These are phyloP conservation scores for Anthophora plumipes DNA, from an alignment of 2,888 invertebrate species.

Conservation along the genomic window DNA sequence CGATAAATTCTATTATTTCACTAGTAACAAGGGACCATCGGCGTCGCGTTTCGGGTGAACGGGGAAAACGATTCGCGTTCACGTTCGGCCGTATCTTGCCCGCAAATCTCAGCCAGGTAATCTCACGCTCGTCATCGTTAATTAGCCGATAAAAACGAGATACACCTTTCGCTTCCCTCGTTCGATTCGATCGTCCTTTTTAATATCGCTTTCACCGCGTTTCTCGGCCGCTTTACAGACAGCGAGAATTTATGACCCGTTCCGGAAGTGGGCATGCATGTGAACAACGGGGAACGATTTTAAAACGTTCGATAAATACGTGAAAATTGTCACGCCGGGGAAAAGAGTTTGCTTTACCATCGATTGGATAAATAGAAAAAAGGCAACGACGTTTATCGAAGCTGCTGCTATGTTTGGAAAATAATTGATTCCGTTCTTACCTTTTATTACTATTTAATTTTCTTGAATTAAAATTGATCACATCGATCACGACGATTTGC, in stretches of 20 bases:
- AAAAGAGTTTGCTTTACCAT: background rate
- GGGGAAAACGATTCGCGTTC: conserved; percentile 21
- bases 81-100: too few relatives aligned
- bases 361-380: background rate
- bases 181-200: background rate
- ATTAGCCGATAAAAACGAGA: conserved; percentile 27
- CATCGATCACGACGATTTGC: too few relatives aligned
- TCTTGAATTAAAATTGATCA: too few relatives aligned
- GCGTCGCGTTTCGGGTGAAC: conserved; percentile 13
- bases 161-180: background rate
- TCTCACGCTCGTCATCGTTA: conserved; percentile 33
- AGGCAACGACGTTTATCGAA: too few relatives aligned
- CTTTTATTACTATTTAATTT: too few relatives aligned
- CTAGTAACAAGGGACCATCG: conserved; percentile 13
- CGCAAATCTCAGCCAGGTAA: conserved; percentile 31
- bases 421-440: too few relatives aligned
- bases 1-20: conserved; percentile 42
- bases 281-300: background rate
- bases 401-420: too few relatives aligned
- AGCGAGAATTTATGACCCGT: background rate
- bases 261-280: too few relatives aligned
- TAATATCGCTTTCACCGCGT: conserved; percentile 8
- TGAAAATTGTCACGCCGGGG: too few relatives aligned
- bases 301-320: background rate
- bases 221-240: background rate